phyloP scores from a whole-genome alignment of 2,113 vertebrate genomes.

The Phyllopteryx taeniolatus region DNA sequence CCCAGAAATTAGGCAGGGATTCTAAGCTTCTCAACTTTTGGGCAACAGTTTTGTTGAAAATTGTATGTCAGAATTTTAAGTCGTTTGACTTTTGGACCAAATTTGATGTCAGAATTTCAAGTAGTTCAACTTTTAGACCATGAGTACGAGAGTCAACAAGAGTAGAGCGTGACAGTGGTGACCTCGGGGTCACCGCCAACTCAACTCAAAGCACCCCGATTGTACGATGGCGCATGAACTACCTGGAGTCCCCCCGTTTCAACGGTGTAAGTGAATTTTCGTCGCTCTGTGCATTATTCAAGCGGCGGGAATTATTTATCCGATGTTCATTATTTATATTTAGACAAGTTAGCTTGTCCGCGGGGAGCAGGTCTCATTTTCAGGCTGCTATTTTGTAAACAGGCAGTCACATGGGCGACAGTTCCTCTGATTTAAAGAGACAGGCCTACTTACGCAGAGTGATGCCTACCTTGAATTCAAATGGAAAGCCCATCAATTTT shows the following conservation, averaged over 20 bases:
- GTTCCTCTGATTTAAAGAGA: constrained; percentile 77
- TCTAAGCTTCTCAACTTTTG: too few species aligned
- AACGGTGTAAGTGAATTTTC: constrained; percentile 69
- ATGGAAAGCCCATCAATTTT: constrained; percentile 76
- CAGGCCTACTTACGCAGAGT: constrained; percentile 74
- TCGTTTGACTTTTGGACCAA: not conserved
- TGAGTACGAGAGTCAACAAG: not conserved
- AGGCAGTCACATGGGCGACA: constrained; percentile 74
- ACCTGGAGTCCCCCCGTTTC: constrained; percentile 61
- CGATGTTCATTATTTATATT: constrained; percentile 82
- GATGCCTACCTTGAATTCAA: constrained; percentile 77
- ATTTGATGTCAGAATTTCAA: not conserved
- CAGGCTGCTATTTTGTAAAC: constrained; percentile 80
- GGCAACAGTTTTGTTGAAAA: not conserved
- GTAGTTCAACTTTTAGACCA: not conserved
- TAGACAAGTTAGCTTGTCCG: constrained; percentile 75
- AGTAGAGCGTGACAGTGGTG: constrained; percentile 4
- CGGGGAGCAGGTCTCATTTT: constrained; percentile 82
- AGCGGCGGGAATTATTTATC: constrained; percentile 77
- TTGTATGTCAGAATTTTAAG: not conserved
- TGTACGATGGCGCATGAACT: constrained; percentile 57
- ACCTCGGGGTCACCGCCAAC: constrained; percentile 30
- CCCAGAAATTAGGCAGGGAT: too few species aligned
- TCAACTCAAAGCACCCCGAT: constrained; percentile 30
- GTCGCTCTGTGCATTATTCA: constrained; percentile 73